Evolutionary conservation across 1,140 invertebrate species (phyloP).

Genomic region (Drosophila dunni): DNA sequence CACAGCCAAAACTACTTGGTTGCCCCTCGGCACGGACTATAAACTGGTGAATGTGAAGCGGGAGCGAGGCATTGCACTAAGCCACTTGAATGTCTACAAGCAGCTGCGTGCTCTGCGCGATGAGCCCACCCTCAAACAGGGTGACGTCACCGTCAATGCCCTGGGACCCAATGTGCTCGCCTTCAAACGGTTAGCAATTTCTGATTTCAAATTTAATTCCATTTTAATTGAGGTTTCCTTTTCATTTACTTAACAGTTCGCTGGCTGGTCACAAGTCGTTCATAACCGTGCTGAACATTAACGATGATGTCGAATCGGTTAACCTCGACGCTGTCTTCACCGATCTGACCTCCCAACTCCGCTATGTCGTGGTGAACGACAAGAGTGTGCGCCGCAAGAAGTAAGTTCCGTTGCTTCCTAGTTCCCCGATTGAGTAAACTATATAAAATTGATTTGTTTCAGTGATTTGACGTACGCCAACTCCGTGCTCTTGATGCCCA

Average conservation of each 20-base stretch:
- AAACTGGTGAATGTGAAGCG: slow-evolving; percentile 85
- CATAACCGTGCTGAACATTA: slow-evolving; percentile 70
- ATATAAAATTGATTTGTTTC: background rate
- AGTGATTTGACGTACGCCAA: slow-evolving; percentile 69
- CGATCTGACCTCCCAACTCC: slow-evolving; percentile 50
- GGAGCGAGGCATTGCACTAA: slow-evolving; percentile 77
- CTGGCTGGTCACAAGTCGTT: slow-evolving; percentile 61
- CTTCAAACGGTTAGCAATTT: slow-evolving; percentile 84
- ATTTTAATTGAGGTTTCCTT: too few species aligned
- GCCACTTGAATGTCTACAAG: slow-evolving; percentile 82
- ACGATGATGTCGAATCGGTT: slow-evolving; percentile 67
- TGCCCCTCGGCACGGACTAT: slow-evolving; percentile 88
- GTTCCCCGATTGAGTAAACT: too few species aligned
- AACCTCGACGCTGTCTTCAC: slow-evolving; percentile 65
- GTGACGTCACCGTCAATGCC: slow-evolving; percentile 72
- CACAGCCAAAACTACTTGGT: slow-evolving; percentile 87
- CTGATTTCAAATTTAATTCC: too few species aligned
- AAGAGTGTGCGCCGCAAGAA: slow-evolving; percentile 73
- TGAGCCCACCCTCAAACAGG: slow-evolving; percentile 79
- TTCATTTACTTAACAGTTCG: slow-evolving; percentile 35
- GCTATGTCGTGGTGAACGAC: slow-evolving; percentile 72
- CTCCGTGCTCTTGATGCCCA: slow-evolving; percentile 72
- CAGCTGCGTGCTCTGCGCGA: slow-evolving; percentile 67
- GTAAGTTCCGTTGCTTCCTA: slow-evolving; percentile 37
- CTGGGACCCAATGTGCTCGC: slow-evolving; percentile 84